A percentile compares a stretch with the other conserved stretches of the same genome.
phyloP scores from a whole-genome alignment of 2,888 invertebrate species.

The Temnothorax unifasciatus region DNA sequence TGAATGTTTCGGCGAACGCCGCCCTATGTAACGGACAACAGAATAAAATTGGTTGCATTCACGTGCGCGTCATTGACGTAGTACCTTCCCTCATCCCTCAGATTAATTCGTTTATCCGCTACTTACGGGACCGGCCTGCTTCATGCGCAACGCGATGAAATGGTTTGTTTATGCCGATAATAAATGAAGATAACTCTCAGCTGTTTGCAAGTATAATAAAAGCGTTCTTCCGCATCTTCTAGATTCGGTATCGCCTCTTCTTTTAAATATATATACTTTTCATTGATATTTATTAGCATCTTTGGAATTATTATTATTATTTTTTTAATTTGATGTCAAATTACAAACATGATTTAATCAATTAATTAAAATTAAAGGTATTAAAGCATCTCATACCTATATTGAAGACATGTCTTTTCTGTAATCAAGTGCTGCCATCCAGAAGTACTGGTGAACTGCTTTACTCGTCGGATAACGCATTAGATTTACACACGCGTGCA shows the following conservation, averaged over 20 bases:
- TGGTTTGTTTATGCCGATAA: constrained; percentile 7
- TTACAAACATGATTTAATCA: not conserved
- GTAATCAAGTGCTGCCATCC: constrained; percentile 19
- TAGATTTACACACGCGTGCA: not conserved
- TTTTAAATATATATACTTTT: not conserved
- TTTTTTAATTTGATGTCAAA: not conserved
- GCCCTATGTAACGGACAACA: constrained; percentile 37
- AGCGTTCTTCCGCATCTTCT: not conserved
- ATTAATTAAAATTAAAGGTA: not conserved
- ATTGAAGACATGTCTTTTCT: not conserved
- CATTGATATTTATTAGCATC: not conserved
- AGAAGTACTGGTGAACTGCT: constrained; percentile 8
- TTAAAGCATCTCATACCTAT: not conserved
- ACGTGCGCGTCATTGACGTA: constrained; percentile 18
- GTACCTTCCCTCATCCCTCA: not conserved
- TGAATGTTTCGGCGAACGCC: constrained; percentile 32
- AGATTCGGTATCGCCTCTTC: not conserved
- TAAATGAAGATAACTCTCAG: not conserved
- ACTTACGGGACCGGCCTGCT: too few species aligned
- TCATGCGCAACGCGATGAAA: not conserved
- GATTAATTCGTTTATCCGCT: constrained; percentile 4
- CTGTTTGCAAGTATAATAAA: not conserved
- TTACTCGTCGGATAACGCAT: constrained; percentile 21
- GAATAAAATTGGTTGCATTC: constrained; percentile 51
- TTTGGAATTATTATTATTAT: too few species aligned